Percentiles rank a stretch among this genome's conserved stretches.
These are phyloP conservation scores for Phoxinus phoxinus DNA, from an alignment of 2,113 vertebrate species.

Conservation along the genomic window DNA sequence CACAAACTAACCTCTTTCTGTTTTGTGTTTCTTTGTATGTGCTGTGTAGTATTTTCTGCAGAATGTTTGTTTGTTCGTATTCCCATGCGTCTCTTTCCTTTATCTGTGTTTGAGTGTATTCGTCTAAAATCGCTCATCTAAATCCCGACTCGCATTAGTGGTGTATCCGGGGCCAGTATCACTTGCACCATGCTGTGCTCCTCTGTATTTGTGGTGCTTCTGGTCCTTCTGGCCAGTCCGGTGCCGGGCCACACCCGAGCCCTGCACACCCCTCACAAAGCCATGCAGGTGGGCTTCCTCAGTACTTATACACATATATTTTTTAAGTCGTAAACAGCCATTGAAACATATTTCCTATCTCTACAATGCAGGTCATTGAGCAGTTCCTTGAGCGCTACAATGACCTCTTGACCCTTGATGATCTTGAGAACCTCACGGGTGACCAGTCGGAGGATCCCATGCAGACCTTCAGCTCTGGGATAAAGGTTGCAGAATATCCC, in stretches of 20 bases:
- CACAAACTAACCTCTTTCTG: constrained; percentile 12
- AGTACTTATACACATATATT: background rate
- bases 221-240: constrained; percentile 72
- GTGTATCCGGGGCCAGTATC: constrained; percentile 13
- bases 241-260: constrained; percentile 71
- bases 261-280: constrained; percentile 72
- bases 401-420: constrained; percentile 78
- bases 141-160: background rate
- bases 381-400: constrained; percentile 80
- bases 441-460: constrained; percentile 72
- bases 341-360: constrained; percentile 48
- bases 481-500: constrained; percentile 70
- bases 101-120: background rate
- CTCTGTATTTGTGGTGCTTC: constrained; percentile 69
- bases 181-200: constrained; percentile 73
- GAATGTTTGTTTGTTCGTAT: background rate
- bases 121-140: background rate
- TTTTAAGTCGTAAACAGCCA: background rate
- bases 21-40: constrained; percentile 14
- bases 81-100: background rate
- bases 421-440: constrained; percentile 76
- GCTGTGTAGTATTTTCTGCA: background rate
- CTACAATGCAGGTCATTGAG: constrained; percentile 72
- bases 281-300: constrained; percentile 71
- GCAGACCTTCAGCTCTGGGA: constrained; percentile 62